Evolutionary conservation across 2,888 invertebrate species (phyloP).

Genomic region (Argyresthia albistria): DNA sequence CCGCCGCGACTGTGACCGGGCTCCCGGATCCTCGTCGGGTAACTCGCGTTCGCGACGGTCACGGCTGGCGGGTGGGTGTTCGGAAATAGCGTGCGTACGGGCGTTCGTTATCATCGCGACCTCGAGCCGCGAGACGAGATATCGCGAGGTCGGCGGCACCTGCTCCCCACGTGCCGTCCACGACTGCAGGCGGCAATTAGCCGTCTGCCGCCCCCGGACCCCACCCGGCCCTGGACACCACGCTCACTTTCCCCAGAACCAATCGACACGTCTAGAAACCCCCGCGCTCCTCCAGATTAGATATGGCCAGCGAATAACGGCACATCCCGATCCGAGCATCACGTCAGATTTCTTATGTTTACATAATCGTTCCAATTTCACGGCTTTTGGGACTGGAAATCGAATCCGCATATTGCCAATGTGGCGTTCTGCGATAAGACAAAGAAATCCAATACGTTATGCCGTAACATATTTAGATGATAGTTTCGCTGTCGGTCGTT

Average conservation of each 20-base stretch:
- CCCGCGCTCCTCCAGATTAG: not conserved
- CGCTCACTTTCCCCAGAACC: not conserved
- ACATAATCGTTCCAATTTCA: constrained; percentile 2
- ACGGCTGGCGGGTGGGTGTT: constrained; percentile 43
- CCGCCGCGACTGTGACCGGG: constrained; percentile 11
- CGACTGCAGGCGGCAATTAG: constrained; percentile 31
- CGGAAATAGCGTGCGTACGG: constrained; percentile 46
- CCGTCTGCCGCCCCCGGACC: constrained; percentile 16
- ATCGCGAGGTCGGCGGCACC: constrained; percentile 68
- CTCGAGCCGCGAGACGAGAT: constrained; percentile 63
- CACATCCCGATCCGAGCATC: not conserved
- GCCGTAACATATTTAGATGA: not conserved
- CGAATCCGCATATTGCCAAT: not conserved
- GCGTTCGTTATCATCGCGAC: constrained; percentile 65
- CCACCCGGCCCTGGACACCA: constrained; percentile 5
- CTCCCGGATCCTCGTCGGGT: constrained; percentile 37
- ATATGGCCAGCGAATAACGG: too few relatives aligned
- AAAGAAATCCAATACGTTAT: not conserved
- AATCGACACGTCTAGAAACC: not conserved
- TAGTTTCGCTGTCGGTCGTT: not conserved
- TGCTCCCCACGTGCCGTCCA: constrained; percentile 50
- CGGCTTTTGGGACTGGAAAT: not conserved
- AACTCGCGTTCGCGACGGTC: constrained; percentile 48
- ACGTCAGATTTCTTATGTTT: not conserved
- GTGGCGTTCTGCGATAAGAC: not conserved